Conservation (phyloP, 1,140 invertebrate species). For the Drosophila varians region DNA sequence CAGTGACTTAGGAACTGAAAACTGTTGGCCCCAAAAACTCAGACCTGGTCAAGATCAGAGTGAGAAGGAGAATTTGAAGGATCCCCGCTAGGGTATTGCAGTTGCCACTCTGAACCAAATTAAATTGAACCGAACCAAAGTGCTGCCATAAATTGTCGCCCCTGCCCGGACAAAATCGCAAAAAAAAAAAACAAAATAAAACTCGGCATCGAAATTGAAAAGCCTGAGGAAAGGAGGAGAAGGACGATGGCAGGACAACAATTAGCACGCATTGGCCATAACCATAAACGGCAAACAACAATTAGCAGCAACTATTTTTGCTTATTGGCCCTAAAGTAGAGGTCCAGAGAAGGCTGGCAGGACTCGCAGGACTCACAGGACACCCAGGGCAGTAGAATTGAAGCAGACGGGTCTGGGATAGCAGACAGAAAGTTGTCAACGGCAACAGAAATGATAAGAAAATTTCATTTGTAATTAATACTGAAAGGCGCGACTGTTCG, state of each 20-base stretch:
- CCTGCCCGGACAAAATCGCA: background rate
- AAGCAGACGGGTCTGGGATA: constrained; percentile 28
- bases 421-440: constrained; percentile 58
- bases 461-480: constrained; percentile 64
- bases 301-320: constrained; percentile 60
- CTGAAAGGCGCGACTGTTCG: constrained; percentile 42
- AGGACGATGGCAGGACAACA: constrained; percentile 15
- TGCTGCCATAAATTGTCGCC: constrained; percentile 49
- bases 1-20: too few relatives aligned
- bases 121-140: constrained; percentile 50
- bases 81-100: background rate
- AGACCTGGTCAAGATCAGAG: too few relatives aligned
- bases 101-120: background rate
- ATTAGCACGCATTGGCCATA: constrained; percentile 58
- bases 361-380: background rate
- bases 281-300: constrained; percentile 57
- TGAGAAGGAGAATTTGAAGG: too few relatives aligned
- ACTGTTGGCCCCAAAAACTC: too few relatives aligned
- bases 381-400: background rate
- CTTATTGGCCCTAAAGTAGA: constrained; percentile 54
- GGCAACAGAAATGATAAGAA: constrained; percentile 59
- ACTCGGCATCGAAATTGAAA: constrained; percentile 43
- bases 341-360: background rate
- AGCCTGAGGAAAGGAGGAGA: background rate
- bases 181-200: constrained; percentile 12